phyloP scores from a whole-genome alignment of 2,797 vertebrate genomes.

The Onychomys leucogaster region DNA sequence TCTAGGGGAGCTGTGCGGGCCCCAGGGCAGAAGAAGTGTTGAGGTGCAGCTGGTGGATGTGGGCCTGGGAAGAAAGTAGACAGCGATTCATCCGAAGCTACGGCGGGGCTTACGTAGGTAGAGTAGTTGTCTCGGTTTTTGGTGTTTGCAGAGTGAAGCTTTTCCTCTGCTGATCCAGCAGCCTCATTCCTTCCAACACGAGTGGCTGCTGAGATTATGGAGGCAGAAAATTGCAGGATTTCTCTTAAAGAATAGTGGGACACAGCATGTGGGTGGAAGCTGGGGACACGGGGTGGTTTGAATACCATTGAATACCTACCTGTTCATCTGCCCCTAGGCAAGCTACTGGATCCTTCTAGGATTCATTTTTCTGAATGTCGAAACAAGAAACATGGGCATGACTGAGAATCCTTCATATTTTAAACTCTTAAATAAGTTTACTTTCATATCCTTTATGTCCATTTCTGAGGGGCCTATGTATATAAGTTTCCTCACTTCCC shows the following conservation, averaged over 20 bases:
- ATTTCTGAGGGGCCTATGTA: not conserved
- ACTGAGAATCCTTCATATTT: slow-evolving; percentile 17
- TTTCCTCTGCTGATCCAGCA: not conserved
- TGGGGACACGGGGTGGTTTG: not conserved
- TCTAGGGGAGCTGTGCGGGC: not conserved
- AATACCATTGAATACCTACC: not conserved
- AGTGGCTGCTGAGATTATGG: not conserved
- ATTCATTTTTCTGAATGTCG: slow-evolving; percentile 20
- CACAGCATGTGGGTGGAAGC: not conserved
- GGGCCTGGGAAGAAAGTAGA: not conserved
- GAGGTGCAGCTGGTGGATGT: not conserved
- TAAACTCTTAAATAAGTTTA: not conserved
- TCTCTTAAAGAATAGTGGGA: not conserved
- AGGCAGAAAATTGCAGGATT: not conserved
- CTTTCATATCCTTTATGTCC: not conserved
- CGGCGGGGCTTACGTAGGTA: not conserved
- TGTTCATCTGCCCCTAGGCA: not conserved
- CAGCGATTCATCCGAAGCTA: not conserved
- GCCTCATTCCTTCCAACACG: not conserved
- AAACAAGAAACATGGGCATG: slow-evolving; percentile 1
- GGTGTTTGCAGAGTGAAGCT: not conserved
- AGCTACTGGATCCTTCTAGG: not conserved
- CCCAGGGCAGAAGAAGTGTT: not conserved
- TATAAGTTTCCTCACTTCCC: not conserved
- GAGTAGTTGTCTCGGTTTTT: not conserved